Evolutionary conservation across 1,140 invertebrate genomes (phyloP).

Genomic region (Caenorhabditis brenneri): DNA sequence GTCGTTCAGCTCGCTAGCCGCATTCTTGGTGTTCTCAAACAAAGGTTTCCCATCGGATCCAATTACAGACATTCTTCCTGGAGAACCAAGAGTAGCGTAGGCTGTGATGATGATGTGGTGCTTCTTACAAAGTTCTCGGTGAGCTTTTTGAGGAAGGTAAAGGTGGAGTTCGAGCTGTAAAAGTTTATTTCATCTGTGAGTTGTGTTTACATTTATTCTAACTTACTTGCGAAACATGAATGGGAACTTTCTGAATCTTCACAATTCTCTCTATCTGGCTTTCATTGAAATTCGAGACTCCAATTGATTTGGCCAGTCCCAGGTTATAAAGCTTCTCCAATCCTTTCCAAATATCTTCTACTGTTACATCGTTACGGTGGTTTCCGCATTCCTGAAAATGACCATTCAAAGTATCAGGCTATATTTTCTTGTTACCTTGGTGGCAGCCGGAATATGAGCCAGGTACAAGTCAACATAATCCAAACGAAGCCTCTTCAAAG

Average conservation of each 20-base stretch:
- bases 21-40: slow-evolving; percentile 13
- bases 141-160: slow-evolving; percentile 66
- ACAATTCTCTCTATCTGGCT: slow-evolving; percentile 51
- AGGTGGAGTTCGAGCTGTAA: slow-evolving; percentile 65
- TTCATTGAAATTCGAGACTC: slow-evolving; percentile 55
- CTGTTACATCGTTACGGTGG: slow-evolving; percentile 1
- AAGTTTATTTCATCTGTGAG: too few relatives aligned
- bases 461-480: slow-evolving; percentile 58
- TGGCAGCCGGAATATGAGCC: slow-evolving; percentile 46
- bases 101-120: slow-evolving; percentile 64
- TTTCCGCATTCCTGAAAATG: not conserved
- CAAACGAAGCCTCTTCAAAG: slow-evolving; percentile 47
- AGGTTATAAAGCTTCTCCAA: slow-evolving; percentile 4
- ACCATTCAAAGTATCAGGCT: not conserved
- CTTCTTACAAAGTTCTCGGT: slow-evolving; percentile 65
- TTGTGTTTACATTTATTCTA: not conserved
- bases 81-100: slow-evolving; percentile 70
- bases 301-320: slow-evolving; percentile 45
- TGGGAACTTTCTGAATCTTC: slow-evolving; percentile 51
- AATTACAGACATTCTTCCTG: slow-evolving; percentile 55
- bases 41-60: not conserved
- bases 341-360: slow-evolving; percentile 39
- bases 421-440: not conserved
- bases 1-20: slow-evolving; percentile 25
- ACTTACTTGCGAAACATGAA: slow-evolving; percentile 58